Evolutionary conservation across 2,888 invertebrate genomes (phyloP), one percentile per base, ranked within the genome.

Genomic region (Leptothorax acervorum): DNA sequence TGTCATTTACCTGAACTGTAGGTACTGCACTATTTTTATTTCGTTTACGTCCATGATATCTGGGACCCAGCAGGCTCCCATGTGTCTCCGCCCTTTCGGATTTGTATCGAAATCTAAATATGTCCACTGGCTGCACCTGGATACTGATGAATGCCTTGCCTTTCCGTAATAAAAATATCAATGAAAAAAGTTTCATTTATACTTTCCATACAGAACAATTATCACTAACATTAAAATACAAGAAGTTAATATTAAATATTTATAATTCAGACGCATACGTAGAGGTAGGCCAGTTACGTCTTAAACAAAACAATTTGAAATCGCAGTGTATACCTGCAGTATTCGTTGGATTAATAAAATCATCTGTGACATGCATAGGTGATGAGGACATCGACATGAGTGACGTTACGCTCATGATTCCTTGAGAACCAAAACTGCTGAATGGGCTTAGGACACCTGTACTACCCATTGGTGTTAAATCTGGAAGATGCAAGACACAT

Each of bases 41-140:
- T 82, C 97, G 96, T 31, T 95, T 96, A 18, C 95, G 95, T 42
- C 96, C 96, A 3, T 95, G 95, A n/a, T 95, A 96, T 82, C 23
- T 23, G 23, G 96, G 96, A 0, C 97, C 98, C 23, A 96, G 96
- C 6, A 98, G 95, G 88, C 97, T 97, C 0, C 98, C 98, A 94
- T 98, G 98, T 0, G 98, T 98, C 0, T 98, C 98, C 81, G 97
- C 96, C 98, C 98, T 98, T 96, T 98, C 98, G 55, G 98, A 98
- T 93, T 97, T 97, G 93, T 98, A 98, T 1, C 98, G 96, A 93
- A 98, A 98, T 76, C 98, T 95, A 93, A 98, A 98, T 94, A 97
- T 97, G 65, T 97, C 97, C 35, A 97, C 96, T 0, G 98, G 98
- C 90, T 98, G 97, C 88, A 97, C 97, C 0, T 96, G 92, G 68